Conservation (phyloP, 2,888 invertebrate genomes). For the Pristionchus japonicus region DNA sequence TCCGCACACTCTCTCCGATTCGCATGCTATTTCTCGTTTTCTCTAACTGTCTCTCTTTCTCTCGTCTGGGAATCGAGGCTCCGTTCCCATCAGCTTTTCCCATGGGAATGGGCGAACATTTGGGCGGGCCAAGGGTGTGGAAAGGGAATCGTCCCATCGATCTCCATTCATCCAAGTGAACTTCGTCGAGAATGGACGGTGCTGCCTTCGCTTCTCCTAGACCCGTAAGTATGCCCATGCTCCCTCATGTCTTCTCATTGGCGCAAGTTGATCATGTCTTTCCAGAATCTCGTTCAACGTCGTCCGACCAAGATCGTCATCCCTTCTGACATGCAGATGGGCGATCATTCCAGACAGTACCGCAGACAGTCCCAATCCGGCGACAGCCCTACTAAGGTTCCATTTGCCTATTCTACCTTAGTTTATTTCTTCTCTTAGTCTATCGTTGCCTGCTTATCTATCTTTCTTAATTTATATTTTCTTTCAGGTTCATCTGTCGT, state of each 20-base stretch:
- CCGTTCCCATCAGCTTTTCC: not conserved
- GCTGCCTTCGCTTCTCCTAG: slow-evolving; percentile 20
- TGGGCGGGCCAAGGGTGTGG: not conserved
- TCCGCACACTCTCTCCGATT: not conserved
- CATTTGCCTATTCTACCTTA: not conserved
- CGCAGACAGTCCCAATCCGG: not conserved
- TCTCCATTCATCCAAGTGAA: not conserved
- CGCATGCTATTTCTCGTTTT: not conserved
- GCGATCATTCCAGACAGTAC: not conserved
- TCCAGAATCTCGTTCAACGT: not conserved
- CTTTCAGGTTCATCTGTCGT: not conserved
- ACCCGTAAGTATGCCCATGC: not conserved
- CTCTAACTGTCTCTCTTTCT: slow-evolving; percentile 15
- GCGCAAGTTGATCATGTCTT: too few species aligned
- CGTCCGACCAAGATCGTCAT: slow-evolving; percentile 25
- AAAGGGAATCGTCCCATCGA: not conserved
- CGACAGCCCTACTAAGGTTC: not conserved
- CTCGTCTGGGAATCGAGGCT: not conserved
- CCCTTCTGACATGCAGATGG: not conserved
- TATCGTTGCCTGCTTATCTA: too few species aligned
- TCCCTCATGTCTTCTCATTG: not conserved
- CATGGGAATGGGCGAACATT: not conserved
- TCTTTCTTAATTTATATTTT: too few species aligned
- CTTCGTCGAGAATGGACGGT: slow-evolving; percentile 10
- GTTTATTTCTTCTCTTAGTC: not conserved